Conservation (phyloP, 2,888 invertebrate genomes). For the Eupithecia vulgata region DNA sequence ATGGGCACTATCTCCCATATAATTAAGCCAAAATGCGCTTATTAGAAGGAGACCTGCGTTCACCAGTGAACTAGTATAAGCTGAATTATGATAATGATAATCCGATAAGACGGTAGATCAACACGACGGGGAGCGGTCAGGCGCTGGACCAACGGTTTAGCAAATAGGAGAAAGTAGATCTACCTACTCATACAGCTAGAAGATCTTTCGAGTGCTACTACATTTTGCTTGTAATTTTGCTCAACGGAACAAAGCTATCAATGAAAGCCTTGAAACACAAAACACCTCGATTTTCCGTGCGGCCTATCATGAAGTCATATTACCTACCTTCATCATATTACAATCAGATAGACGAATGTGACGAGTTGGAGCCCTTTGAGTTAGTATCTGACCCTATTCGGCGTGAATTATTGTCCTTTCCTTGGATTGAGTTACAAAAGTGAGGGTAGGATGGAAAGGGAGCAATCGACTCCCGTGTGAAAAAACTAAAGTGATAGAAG, state of each 20-base stretch:
- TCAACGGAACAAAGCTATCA: not conserved
- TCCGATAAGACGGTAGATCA: not conserved
- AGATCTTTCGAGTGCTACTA: not conserved
- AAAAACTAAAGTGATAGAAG: too few relatives aligned
- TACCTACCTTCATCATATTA: conserved; percentile 6
- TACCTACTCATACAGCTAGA: not conserved
- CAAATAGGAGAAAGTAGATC: not conserved
- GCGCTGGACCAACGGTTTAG: not conserved
- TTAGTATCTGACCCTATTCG: conserved; percentile 17
- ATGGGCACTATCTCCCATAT: too few relatives aligned
- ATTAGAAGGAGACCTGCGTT: too few relatives aligned
- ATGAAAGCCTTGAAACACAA: not conserved
- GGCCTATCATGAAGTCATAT: not conserved
- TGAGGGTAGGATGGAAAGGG: conserved; percentile 4
- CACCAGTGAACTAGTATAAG: too few relatives aligned
- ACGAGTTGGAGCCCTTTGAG: not conserved
- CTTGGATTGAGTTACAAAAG: conserved; percentile 20
- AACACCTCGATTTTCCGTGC: conserved; percentile 6
- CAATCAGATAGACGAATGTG: conserved; percentile 13
- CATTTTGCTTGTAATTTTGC: too few relatives aligned
- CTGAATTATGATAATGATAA: too few relatives aligned
- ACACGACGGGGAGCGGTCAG: not conserved
- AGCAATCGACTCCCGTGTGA: not conserved
- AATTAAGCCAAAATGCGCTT: too few relatives aligned
- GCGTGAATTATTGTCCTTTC: conserved; percentile 22